A percentile compares a stretch with the other conserved stretches of the same genome.
phyloP scores from a whole-genome alignment of 2,797 vertebrate species.

The Propithecus deckenii region DNA sequence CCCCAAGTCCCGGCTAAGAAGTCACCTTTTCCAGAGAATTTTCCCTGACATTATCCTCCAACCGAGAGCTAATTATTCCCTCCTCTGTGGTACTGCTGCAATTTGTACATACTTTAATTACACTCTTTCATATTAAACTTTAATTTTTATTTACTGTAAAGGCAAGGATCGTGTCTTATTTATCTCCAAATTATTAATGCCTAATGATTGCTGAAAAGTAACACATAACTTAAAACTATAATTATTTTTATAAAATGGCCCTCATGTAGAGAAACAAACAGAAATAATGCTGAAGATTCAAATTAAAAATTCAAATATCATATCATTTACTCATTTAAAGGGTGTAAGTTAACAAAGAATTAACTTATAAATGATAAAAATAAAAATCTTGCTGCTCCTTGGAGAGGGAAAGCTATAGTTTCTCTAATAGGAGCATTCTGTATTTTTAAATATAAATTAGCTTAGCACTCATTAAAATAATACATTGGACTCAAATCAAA shows the following conservation, averaged over 20 bases:
- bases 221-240: not conserved
- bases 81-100: not conserved
- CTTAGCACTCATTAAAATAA: not conserved
- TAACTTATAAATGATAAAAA: not conserved
- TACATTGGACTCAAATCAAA: not conserved
- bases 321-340: not conserved
- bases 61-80: not conserved
- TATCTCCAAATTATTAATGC: not conserved
- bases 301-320: not conserved
- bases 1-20: not conserved
- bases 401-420: not conserved
- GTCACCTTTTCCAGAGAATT: not conserved
- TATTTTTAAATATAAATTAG: constrained; percentile 2
- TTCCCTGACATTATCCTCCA: not conserved
- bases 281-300: not conserved
- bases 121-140: not conserved
- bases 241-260: not conserved
- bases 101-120: not conserved
- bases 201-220: not conserved
- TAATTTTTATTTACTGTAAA: not conserved
- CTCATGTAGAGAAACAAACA: not conserved
- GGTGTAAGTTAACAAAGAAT: not conserved
- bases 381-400: not conserved
- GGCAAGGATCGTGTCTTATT: not conserved
- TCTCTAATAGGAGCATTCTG: not conserved